Conservation (phyloP, 2,113 vertebrate genomes). For the Sorex araneus region DNA sequence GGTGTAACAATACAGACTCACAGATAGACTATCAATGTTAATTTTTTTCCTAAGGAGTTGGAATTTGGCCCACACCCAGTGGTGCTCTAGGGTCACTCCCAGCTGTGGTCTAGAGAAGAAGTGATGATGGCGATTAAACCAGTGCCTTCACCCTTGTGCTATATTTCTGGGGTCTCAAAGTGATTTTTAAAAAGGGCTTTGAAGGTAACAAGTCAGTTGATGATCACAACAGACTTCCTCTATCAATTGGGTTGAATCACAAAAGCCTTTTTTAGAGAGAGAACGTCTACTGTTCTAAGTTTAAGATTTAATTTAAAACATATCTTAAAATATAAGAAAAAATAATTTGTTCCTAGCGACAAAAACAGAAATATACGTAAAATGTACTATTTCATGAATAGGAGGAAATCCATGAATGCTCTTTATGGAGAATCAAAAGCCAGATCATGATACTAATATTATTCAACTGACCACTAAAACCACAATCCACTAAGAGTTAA, state of each 20-base stretch:
- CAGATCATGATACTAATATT: background rate
- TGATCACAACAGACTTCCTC: background rate
- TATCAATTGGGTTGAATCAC: background rate
- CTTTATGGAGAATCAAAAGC: background rate
- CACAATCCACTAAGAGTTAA: background rate
- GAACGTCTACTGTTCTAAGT: background rate
- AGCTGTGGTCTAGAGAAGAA: too few relatives aligned
- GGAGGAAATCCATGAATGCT: background rate
- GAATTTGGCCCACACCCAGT: too few relatives aligned
- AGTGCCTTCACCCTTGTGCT: too few relatives aligned
- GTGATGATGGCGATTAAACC: too few relatives aligned
- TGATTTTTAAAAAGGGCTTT: background rate
- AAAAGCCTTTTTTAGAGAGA: background rate
- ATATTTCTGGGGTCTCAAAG: constrained; percentile 34
- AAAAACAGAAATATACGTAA: background rate
- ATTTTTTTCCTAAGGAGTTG: too few relatives aligned
- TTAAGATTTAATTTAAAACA: background rate
- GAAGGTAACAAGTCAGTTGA: constrained; percentile 1
- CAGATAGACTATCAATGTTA: background rate
- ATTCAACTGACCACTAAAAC: constrained; percentile 5
- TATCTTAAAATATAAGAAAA: background rate
- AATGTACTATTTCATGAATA: background rate
- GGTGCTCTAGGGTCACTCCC: too few relatives aligned
- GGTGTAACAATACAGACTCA: constrained; percentile 18
- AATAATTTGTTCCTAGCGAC: background rate